Evolutionary conservation across 1,140 invertebrate species (phyloP), one percentile per base, ranked within the genome.

Genomic region (Watersipora subatra): DNA sequence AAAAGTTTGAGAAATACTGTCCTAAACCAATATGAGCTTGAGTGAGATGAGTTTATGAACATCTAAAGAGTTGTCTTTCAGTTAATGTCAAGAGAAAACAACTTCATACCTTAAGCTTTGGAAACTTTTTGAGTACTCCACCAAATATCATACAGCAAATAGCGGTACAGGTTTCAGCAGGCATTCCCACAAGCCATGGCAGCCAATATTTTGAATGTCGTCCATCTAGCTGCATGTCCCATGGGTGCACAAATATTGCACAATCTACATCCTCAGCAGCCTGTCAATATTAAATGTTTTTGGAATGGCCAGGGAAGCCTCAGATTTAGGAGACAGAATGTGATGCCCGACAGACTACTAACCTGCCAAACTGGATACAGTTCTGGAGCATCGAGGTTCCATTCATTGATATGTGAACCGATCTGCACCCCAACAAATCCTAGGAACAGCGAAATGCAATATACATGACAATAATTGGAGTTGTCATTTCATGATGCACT

Each of bases 111-210:
- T 75, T 76, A 0, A 81, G 72, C 67, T 73, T 77, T 1, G 82
- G 82, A 74, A 84, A 85, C 66, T 77, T 72, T 61, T 84, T 77
- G 3, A 86, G 70, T 24, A 86, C 79, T 2, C 84, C 84, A n/a
- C 84, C 84, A 79, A 86, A 84, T 12, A 84, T 70, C 67, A 86
- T 73, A 65, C 75, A 79, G 65, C 83, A 84, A 28, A 85, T 82
- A 1, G 85, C 84, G 3, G 79, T 79, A 1, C 84, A 78, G 19
- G 85, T 86, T 69, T 86, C 85, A 1, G 83, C 76, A 2, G 85
- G 85, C 85, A 86, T 86, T 2, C 83, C 84, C 15, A 86, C 83
- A 7, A 86, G 76, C 85, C 85, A 86, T 2, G 85, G 85, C 58
- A 86, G 68, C 84, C 85, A 86, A 71, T 84, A 86, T 66, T 86